Evolutionary conservation across 2,888 invertebrate genomes (phyloP).

Genomic region (Oscheius myriophilus): DNA sequence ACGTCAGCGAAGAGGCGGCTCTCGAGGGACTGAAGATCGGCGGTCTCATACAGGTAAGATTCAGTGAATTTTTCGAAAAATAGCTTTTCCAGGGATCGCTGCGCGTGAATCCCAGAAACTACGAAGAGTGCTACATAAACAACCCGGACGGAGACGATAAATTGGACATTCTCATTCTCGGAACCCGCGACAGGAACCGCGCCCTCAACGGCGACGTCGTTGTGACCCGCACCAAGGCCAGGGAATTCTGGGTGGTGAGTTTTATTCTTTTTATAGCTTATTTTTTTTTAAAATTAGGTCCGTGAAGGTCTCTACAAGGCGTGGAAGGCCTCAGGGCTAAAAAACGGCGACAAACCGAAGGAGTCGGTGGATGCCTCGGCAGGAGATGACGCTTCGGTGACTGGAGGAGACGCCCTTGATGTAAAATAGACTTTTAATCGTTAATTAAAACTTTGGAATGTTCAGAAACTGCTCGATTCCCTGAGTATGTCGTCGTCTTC

Average conservation of each 20-base stretch:
- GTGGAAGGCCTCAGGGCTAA: conserved; percentile 44
- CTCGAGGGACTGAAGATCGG: too few relatives aligned
- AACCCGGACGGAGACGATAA: conserved; percentile 62
- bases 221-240: conserved; percentile 71
- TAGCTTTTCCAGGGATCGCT: conserved; percentile 77
- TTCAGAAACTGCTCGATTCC: too few relatives aligned
- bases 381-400: too few relatives aligned
- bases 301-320: conserved; percentile 37
- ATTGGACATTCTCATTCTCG: conserved; percentile 79
- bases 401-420: too few relatives aligned
- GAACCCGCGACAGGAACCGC: conserved; percentile 80
- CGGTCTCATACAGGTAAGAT: too few relatives aligned
- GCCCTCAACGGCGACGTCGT: conserved; percentile 88
- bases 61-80: too few relatives aligned
- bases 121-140: conserved; percentile 83
- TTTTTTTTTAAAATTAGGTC: conserved; percentile 21
- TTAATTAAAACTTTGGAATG: too few relatives aligned
- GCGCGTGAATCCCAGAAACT: conserved; percentile 85
- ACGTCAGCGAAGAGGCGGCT: too few relatives aligned
- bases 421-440: too few relatives aligned
- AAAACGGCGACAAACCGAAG: neutral
- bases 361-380: too few relatives aligned
- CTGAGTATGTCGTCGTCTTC: too few relatives aligned
- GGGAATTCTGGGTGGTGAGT: conserved; percentile 71
- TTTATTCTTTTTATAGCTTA: neutral